Conservation (phyloP, 2,888 invertebrate species). For the Ceriagrion tenellum region DNA sequence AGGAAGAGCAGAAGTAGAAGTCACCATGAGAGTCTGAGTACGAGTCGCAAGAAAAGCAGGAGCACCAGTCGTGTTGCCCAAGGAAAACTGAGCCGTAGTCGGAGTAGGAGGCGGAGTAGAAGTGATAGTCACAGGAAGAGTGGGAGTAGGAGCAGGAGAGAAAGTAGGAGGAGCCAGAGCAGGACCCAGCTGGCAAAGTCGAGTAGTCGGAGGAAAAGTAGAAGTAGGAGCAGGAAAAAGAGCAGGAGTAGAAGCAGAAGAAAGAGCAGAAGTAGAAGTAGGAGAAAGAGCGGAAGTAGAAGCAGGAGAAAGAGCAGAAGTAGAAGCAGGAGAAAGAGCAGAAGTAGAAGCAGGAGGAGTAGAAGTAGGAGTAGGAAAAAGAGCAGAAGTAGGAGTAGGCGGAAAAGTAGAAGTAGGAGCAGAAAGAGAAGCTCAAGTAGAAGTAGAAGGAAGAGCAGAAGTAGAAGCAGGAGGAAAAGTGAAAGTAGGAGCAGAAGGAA, state of each 20-base stretch:
- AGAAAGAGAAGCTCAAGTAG: conserved; percentile 69
- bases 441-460: not conserved
- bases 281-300: not conserved
- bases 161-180: not conserved
- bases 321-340: conserved; percentile 73
- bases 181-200: conserved; percentile 72
- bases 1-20: conserved; percentile 72
- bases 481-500: not conserved
- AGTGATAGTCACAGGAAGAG: conserved; percentile 16
- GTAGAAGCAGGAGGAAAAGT: not conserved
- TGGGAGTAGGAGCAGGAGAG: not conserved
- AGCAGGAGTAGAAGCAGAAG: conserved; percentile 7
- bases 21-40: conserved; percentile 70
- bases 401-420: conserved; percentile 75
- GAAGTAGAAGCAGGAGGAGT: conserved; percentile 73
- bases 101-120: not conserved
- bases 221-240: not conserved
- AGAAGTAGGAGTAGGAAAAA: conserved; percentile 72
- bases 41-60: conserved; percentile 69
- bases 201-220: conserved; percentile 68
- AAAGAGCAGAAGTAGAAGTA: conserved; percentile 70
- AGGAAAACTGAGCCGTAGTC: conserved; percentile 11
- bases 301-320: conserved; percentile 72
- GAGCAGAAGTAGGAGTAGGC: conserved; percentile 73
- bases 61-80: conserved; percentile 70